Conservation (phyloP, 2,113 vertebrate genomes). For the Harpagus bidentatus region DNA sequence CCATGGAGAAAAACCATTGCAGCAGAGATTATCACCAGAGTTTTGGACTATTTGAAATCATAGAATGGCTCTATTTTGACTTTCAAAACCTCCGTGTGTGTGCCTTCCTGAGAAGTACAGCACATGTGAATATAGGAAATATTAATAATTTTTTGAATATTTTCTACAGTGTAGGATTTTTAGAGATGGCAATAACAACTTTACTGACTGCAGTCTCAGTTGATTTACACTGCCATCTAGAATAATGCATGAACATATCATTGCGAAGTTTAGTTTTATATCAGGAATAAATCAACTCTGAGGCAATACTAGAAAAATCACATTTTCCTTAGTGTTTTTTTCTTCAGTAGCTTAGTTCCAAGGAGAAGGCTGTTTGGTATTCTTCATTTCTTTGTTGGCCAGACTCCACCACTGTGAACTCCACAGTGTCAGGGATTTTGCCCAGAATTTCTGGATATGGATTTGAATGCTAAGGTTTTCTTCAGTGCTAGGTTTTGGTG, state of each 20-base stretch:
- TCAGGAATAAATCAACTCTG: not conserved
- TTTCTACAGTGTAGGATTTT: not conserved
- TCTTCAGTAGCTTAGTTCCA: not conserved
- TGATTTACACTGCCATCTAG: conserved; percentile 47
- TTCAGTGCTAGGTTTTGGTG: not conserved
- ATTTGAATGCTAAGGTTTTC: not conserved
- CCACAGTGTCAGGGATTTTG: rapidly evolving
- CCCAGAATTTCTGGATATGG: not conserved
- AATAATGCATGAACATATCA: not conserved
- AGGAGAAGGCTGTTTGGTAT: not conserved
- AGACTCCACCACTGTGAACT: not conserved
- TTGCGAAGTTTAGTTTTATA: not conserved
- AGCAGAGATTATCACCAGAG: not conserved
- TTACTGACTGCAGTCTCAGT: not conserved
- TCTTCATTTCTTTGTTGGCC: not conserved
- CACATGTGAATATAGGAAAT: not conserved
- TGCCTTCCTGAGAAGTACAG: not conserved
- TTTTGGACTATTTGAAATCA: not conserved
- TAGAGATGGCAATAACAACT: conserved; percentile 6
- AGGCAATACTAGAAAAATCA: not conserved
- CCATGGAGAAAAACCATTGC: not conserved
- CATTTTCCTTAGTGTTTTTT: not conserved
- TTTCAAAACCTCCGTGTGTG: not conserved
- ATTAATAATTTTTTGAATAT: not conserved
- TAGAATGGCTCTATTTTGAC: not conserved